These are phyloP conservation scores for Gila robusta DNA, from an alignment of 2,797 vertebrate genomes.

Conservation along the genomic window DNA sequence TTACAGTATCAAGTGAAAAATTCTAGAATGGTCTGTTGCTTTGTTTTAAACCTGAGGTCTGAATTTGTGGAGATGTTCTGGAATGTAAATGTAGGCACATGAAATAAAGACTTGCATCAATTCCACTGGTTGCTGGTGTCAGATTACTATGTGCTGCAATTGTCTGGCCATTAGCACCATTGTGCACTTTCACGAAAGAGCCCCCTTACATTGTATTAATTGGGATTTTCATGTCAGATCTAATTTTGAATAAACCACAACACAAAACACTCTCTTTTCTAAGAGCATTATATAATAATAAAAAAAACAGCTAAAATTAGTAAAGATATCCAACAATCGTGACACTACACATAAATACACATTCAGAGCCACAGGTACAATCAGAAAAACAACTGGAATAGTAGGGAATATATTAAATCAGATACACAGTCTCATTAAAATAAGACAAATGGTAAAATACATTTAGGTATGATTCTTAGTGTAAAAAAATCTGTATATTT, in stretches of 20 bases:
- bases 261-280: conserved; percentile 13
- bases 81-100: conserved; percentile 81
- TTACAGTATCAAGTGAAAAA: conserved; percentile 63
- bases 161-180: not conserved
- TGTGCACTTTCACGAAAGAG: not conserved
- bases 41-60: conserved; percentile 74
- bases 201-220: not conserved
- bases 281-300: conserved; percentile 26
- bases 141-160: not conserved
- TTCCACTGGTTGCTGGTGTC: conserved; percentile 62
- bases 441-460: not conserved
- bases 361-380: not conserved
- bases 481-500: not conserved
- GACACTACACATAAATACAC: conserved; percentile 12
- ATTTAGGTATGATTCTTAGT: not conserved
- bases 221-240: conserved; percentile 18
- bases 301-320: conserved; percentile 1
- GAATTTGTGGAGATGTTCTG: conserved; percentile 75
- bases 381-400: conserved; percentile 3
- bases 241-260: conserved; percentile 22
- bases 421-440: not conserved
- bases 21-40: conserved; percentile 69
- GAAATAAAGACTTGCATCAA: conserved; percentile 83
- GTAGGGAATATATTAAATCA: conserved; percentile 4
- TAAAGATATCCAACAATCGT: not conserved